Conservation (phyloP, 2,888 invertebrate genomes). For the Drosophila anceps region DNA sequence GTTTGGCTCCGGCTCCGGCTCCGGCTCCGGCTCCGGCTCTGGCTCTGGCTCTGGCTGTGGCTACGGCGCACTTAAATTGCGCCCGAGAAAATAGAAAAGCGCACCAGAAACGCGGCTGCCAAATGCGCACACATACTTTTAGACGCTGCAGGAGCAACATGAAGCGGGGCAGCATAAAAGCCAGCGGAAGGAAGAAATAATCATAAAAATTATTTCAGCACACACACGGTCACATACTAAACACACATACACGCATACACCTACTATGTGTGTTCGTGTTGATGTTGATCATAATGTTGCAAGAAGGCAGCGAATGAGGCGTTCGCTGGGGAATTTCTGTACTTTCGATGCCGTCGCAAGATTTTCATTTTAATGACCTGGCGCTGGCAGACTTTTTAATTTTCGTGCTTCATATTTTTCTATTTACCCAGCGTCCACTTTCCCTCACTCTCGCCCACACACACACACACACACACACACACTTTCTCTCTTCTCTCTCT, state of each 20-base stretch:
- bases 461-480: not conserved
- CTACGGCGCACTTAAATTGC: conserved; percentile 66
- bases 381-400: conserved; percentile 72
- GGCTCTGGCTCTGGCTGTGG: conserved; percentile 12
- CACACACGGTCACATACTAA: conserved; percentile 33
- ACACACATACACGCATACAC: conserved; percentile 42
- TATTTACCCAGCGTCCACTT: conserved; percentile 43
- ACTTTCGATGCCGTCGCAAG: conserved; percentile 67
- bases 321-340: conserved; percentile 64
- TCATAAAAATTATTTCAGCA: conserved; percentile 83
- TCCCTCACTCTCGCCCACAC: not conserved
- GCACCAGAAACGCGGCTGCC: conserved; percentile 57
- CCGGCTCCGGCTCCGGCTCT: conserved; percentile 12
- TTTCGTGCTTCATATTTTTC: conserved; percentile 74
- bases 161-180: conserved; percentile 40
- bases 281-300: conserved; percentile 79
- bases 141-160: conserved; percentile 39
- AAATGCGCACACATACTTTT: conserved; percentile 71
- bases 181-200: conserved; percentile 83
- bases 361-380: conserved; percentile 69
- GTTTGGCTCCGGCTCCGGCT: too few species aligned
- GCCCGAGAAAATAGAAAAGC: conserved; percentile 67
- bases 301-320: conserved; percentile 57
- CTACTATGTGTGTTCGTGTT: conserved; percentile 20
- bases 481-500: too few species aligned